Conservation (phyloP, 35 echinoderm and acorn worm species). For the Hemicentrotus pulcherrimus region DNA sequence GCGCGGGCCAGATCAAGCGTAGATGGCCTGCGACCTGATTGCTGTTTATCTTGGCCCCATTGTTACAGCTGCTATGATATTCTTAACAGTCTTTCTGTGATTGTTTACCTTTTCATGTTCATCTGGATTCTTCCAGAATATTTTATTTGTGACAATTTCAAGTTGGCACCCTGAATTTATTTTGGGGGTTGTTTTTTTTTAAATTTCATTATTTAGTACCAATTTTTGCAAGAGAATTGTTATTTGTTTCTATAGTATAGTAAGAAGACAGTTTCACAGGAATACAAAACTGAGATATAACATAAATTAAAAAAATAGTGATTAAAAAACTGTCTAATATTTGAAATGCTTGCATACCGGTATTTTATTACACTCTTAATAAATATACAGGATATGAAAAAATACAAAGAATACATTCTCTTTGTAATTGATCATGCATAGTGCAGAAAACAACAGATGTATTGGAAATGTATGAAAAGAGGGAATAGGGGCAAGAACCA, state of each 20-base stretch:
- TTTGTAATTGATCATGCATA: background rate
- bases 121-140: background rate
- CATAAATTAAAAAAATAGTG: background rate
- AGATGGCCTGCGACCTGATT: conserved; percentile 27
- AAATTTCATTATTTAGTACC: background rate
- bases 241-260: background rate
- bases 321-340: background rate
- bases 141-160: background rate
- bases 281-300: background rate
- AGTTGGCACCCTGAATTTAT: background rate
- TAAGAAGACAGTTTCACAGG: background rate
- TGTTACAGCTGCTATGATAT: conserved; percentile 63
- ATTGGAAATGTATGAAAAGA: background rate
- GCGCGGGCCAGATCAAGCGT: background rate
- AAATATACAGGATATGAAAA: background rate
- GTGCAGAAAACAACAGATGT: background rate
- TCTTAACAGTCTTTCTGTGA: conserved; percentile 40
- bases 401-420: background rate
- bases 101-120: background rate
- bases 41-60: conserved; percentile 60
- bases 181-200: background rate
- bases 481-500: background rate
- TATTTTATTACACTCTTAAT: background rate
- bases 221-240: background rate
- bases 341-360: background rate